Base-by-base conservation (phyloP, 2,888 invertebrate species). In the Norana najaformis region DNA sequence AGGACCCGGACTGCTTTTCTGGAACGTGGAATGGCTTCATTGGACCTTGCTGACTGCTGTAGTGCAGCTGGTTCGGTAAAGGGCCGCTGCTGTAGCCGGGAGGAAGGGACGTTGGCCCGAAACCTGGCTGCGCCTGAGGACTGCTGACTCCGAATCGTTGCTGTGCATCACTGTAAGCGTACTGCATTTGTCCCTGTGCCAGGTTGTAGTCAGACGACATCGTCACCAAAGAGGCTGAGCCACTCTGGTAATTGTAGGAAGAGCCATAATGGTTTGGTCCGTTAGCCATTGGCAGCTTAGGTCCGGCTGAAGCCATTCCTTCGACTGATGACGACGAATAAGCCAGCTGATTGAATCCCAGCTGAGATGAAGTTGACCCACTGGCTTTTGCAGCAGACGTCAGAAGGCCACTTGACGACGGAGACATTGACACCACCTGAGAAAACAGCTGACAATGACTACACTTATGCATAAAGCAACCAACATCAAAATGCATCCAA, bases 121-220 rank as follows among this genome's bases (percentile, higher is more conserved):
- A 85, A 85, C 37, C 37, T 14, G 35, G 85, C 85, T 85, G 85
- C 20, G 85, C 85, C 35, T 35, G 85, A 85, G 85, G 85, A 35
- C 85, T 8, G 23, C 11, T 85, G 85, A 37, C 85, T 85, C 85
- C 37, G 36, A 23, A 85, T 35, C 85, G 35, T 35, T 85, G 85
- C 36, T 85, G 85, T 13, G 85, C 18, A 36, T 85, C 85, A 4
- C 85, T 35, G 34, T 36, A 85, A 18, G 85, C 37, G 23, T 85
- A 85, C 85, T 85, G 85, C 85, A 85, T 35, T 35, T 85, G 85
- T 85, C 37, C 85, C 85, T 85, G 85, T 30, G 85, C 37, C 16
- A 85, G 5, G 85, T 85, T 85, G 36, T 85, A 85, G 85, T 85
- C 85, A 6, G 85, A 85, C 85, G 85, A 85, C 85, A 85, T 85